Base-by-base conservation (phyloP, 2,797 vertebrate species). In the Octomys mimax region DNA sequence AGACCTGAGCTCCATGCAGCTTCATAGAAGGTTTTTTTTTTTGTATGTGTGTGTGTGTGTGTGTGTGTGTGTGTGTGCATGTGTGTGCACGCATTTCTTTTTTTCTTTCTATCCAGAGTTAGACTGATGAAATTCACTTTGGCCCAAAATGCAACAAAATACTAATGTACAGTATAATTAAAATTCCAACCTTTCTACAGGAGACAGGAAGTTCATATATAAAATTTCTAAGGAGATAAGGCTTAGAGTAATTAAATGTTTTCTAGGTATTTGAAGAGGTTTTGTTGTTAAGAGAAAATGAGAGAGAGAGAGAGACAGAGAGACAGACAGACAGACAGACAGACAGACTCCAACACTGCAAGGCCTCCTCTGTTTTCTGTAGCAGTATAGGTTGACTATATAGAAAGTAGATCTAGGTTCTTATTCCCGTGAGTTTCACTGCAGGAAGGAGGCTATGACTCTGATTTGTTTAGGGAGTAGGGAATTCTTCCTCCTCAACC, bases 21-120 rank as follows among this genome's bases (percentile, higher is more conserved):
- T 84, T 26, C 46, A 13, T 46, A n/a, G 36, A 85, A 79, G 36
- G 13, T 52, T 61, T 75, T 22, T 91, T 10, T 54, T 59, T 57
- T 54, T 81, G 57, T 61, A 33, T 36, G 80, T 59, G 78, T 59
- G 54, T 52, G 46, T 33, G 26, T 49, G 73, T 49, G 73, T 75
- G 39, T 75, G 49, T 54, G 75, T 52, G 75, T 78, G 42, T 62
- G 22, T 77, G 42, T 46, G 39, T 73, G 57, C 36, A 21, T 28
- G 36, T 36, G 42, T 28, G 5, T 6, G 2, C 19, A 22, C 6
- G 21, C 19, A 8, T 61, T 49, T 49, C 12, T 28, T 52, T 49
- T 31, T 62, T 93, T 97, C 36, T 87, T 87, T 94, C 77, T 68
- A 94, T 19, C 21, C 42, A 68, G 68, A 81, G 54, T 70, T 84